phyloP scores from a whole-genome alignment of 1,140 invertebrate species.

The Heliconius hewitsoni region DNA sequence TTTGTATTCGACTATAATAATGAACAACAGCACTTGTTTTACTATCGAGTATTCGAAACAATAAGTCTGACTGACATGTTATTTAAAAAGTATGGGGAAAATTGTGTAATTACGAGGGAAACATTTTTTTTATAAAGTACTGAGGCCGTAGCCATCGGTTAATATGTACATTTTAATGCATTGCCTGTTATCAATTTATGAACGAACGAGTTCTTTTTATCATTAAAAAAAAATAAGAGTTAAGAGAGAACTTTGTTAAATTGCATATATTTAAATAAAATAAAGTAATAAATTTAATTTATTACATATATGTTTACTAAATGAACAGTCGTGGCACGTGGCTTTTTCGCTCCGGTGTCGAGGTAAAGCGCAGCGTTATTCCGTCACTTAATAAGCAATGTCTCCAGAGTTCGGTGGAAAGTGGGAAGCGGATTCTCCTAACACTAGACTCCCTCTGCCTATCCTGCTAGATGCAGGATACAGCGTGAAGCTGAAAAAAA shows the following conservation, averaged over 20 bases:
- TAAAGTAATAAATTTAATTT: background rate
- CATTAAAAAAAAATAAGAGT: slow-evolving; percentile 6
- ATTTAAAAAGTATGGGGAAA: background rate
- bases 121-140: background rate
- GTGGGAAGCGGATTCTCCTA: too few relatives aligned
- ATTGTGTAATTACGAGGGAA: background rate
- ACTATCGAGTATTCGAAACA: slow-evolving; percentile 1
- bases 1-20: background rate
- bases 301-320: background rate
- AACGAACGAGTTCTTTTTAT: slow-evolving; percentile 34
- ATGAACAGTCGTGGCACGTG: too few relatives aligned
- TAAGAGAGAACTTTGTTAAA: background rate
- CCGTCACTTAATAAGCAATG: too few relatives aligned
- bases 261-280: background rate
- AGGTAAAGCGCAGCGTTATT: too few relatives aligned
- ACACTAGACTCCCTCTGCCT: too few relatives aligned
- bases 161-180: slow-evolving; percentile 28
- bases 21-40: background rate
- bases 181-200: slow-evolving; percentile 29
- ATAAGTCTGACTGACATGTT: slow-evolving; percentile 1
- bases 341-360: too few relatives aligned
- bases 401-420: too few relatives aligned
- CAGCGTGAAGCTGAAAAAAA: too few relatives aligned
- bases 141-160: slow-evolving; percentile 8
- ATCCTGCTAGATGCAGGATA: too few relatives aligned